Base-by-base conservation (phyloP, 2,113 vertebrate genomes). In the Centropus bengalensis region DNA sequence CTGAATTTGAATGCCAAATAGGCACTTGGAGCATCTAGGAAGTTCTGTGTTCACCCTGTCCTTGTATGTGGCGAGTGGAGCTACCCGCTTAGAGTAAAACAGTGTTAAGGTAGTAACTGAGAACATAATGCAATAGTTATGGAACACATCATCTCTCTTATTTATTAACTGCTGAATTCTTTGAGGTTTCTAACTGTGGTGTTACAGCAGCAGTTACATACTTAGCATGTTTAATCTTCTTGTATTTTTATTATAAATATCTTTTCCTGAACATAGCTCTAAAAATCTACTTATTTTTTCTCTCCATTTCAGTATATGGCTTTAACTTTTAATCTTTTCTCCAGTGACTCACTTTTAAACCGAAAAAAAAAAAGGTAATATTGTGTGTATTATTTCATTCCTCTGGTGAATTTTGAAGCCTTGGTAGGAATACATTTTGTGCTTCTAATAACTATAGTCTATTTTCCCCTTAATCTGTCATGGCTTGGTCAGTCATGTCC, bases 321-420 rank as follows among this genome's bases (percentile, higher is more conserved):
- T 88, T 93, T 82, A 88, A 55, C n/a, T 94, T 89, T 86, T 45
- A 75, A 71, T 84, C 19, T 78, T 51, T 62, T 71, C 33, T 91
- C 45, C 44, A 52, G 1, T 81, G 55, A 83, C 44, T 95, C 60
- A 56, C 26, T 75, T 80, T 19, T 44, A 54, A 88, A 75, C 56
- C 28, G 30, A 18, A 95, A 56, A n/a, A 82, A 91, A 23, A 36
- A 36, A 36, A 36, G 36, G 36, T 36, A 36, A 40, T 4, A 3
- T 63, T 79, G 14, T 52, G 16, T 81, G 27, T 69, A n/a, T 91
- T 71, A 81, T 68, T 91, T 78, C 4, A 33, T 75, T 77, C 20
- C 30, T 88, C 51, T 56, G 36, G 66, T 92, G 69, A 80, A 55
- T 81, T 92, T 74, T 63, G 45, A 86, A 92, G 32, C 7, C 27